These are phyloP conservation scores for Tamias sibiricus DNA, from an alignment of 2,113 vertebrate species.

Conservation along the genomic window DNA sequence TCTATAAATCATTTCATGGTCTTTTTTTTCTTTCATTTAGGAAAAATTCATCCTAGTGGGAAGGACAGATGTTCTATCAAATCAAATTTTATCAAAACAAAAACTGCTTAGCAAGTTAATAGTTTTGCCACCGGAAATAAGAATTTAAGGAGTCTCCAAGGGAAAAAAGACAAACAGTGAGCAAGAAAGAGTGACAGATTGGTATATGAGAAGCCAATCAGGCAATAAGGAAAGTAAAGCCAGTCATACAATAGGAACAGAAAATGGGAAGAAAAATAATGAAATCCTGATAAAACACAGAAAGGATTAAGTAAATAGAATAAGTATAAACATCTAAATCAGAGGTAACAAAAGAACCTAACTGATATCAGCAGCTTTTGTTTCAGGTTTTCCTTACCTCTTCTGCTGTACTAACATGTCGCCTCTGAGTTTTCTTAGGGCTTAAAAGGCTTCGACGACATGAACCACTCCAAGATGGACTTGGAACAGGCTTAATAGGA, in stretches of 20 bases:
- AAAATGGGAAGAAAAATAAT: constrained; percentile 37
- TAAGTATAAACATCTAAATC: neutral
- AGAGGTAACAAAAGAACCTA: neutral
- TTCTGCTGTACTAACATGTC: constrained; percentile 86
- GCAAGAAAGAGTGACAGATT: neutral
- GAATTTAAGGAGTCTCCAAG: neutral
- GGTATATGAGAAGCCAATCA: neutral
- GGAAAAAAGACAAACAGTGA: neutral
- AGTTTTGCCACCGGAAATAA: constrained; percentile 37
- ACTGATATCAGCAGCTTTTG: neutral
- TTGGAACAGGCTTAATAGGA: constrained; percentile 85
- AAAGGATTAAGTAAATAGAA: neutral
- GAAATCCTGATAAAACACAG: neutral
- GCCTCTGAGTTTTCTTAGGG: constrained; percentile 87
- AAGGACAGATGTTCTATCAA: constrained; percentile 22
- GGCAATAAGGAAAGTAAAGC: neutral
- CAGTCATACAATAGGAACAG: neutral
- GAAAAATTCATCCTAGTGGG: constrained; percentile 25
- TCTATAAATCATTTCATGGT: neutral
- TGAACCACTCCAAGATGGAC: constrained; percentile 83
- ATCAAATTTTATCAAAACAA: constrained; percentile 26
- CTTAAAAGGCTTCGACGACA: constrained; percentile 86
- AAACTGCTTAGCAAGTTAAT: constrained; percentile 12
- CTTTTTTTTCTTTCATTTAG: constrained; percentile 47
- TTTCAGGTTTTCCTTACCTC: constrained; percentile 82